Percentiles rank a stretch among this genome's conserved stretches.
phyloP scores from a whole-genome alignment of 2,888 invertebrate genomes.

The Trissolcus japonicus region DNA sequence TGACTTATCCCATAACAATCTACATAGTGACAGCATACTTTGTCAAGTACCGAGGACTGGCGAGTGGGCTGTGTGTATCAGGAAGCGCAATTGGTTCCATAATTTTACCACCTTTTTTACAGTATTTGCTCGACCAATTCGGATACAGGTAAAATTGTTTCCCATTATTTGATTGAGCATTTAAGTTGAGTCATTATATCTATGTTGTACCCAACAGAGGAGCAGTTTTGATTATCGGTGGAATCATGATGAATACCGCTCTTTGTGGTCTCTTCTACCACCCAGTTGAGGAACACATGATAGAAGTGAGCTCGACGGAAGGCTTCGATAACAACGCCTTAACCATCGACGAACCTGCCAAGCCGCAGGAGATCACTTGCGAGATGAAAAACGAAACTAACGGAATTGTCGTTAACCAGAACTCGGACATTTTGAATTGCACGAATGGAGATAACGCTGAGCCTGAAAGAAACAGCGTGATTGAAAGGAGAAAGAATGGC shows the following conservation, averaged over 20 bases:
- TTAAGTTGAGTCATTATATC: not conserved
- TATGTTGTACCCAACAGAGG: slow-evolving; percentile 78
- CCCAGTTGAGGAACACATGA: slow-evolving; percentile 89
- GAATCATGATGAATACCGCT: slow-evolving; percentile 87
- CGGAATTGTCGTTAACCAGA: not conserved
- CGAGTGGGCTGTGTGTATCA: slow-evolving; percentile 92
- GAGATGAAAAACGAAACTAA: slow-evolving; percentile 15
- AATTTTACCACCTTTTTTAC: slow-evolving; percentile 86
- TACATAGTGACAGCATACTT: slow-evolving; percentile 93
- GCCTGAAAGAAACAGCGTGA: slow-evolving; percentile 19
- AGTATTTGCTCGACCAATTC: slow-evolving; percentile 84
- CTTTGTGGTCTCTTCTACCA: slow-evolving; percentile 89
- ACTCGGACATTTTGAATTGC: slow-evolving; percentile 1
- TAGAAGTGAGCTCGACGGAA: slow-evolving; percentile 77
- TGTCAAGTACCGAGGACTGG: slow-evolving; percentile 85
- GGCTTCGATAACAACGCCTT: slow-evolving; percentile 72
- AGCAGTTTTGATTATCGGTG: slow-evolving; percentile 88
- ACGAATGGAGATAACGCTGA: not conserved
- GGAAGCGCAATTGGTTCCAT: slow-evolving; percentile 92
- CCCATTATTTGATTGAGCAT: not conserved
- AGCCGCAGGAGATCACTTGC: slow-evolving; percentile 2
- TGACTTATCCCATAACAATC: slow-evolving; percentile 91
- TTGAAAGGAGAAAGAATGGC: slow-evolving; percentile 13
- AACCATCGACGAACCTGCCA: slow-evolving; percentile 59
- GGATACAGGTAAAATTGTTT: slow-evolving; percentile 81